Evolutionary conservation across 2,797 vertebrate genomes (phyloP).

Genomic region (Enoplosus armatus): DNA sequence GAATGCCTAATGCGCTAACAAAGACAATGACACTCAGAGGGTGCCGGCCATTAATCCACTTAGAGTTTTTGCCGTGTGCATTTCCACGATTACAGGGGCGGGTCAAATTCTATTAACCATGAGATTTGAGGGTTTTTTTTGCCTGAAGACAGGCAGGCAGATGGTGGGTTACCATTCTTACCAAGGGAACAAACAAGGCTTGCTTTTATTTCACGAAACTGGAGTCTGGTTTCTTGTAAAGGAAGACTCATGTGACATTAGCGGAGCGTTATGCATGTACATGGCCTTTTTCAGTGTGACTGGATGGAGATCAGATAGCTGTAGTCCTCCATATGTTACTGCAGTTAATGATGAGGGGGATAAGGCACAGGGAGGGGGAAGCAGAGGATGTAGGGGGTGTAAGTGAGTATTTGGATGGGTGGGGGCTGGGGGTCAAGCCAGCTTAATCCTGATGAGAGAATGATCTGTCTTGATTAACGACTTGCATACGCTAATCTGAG

Average conservation of each 20-base stretch:
- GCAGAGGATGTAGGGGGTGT: not conserved
- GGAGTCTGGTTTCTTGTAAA: not conserved
- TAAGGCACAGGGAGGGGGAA: not conserved
- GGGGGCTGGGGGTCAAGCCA: not conserved
- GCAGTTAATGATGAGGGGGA: not conserved
- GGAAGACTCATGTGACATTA: constrained; percentile 1
- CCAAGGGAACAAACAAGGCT: not conserved
- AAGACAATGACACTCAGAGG: constrained; percentile 79
- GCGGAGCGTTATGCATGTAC: not conserved
- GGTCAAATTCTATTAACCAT: constrained; percentile 78
- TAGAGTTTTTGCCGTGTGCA: constrained; percentile 72
- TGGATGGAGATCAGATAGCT: constrained; percentile 8
- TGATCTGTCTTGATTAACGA: not conserved
- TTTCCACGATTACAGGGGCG: constrained; percentile 76
- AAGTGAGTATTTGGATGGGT: not conserved
- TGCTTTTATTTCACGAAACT: constrained; percentile 17
- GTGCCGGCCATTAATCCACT: constrained; percentile 78
- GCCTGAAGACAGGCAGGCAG: constrained; percentile 28
- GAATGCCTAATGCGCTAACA: constrained; percentile 74
- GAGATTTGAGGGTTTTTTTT: constrained; percentile 58
- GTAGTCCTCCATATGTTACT: not conserved
- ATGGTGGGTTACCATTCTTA: constrained; percentile 40
- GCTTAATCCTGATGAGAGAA: not conserved
- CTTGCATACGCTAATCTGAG: not conserved
- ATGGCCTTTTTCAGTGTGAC: not conserved